Evolutionary conservation across 2,888 invertebrate species (phyloP), one percentile per base, ranked within the genome.

Genomic region (Agrenia bidenticulata): DNA sequence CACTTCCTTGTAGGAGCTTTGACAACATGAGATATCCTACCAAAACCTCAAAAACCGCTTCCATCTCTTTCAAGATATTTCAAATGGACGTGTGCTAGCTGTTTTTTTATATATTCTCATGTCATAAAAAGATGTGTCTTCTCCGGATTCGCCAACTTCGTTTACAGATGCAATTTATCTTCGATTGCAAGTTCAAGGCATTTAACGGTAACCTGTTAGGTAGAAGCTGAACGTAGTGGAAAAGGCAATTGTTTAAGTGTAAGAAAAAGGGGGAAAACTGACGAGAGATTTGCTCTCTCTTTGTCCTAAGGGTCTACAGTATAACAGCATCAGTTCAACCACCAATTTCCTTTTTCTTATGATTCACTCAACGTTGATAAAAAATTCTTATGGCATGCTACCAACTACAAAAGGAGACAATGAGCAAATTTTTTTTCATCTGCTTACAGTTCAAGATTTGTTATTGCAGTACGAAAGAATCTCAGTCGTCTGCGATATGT

Each of bases 281-380:
- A 21, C 4, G 7, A 15, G 11, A 17, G 49, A 17, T 49, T 49
- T 23, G 26, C 17, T 53, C 26, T 23, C 53, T 24, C 21, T 54
- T 54, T 32, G 32, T 32, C 41, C 57, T 23, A 41, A 57, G 39
- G 41, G 57, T 57, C 57, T 57, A 9, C 15, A 15, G 32, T 7
- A 32, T 32, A 55, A 55, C 55, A 27, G 55, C 55, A 55, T 55
- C 55, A 55, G 27, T 17, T 19, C 45, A 45, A 45, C 55, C 55
- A 55, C 55, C 55, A 55, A 55, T 55, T 55, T 55, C 55, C 55
- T 55, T 26, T 27, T 45, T 45, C 45, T 45, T 45, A 15, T 45
- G 15, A 45, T 45, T 45, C 45, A 45, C 45, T 19, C n/a, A 17
- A 19, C 4, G n/a, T 17, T 45, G 5, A 19, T 45, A 45, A 45